phyloP scores from a whole-genome alignment of 2,113 vertebrate species.

The Neoarius graeffei region DNA sequence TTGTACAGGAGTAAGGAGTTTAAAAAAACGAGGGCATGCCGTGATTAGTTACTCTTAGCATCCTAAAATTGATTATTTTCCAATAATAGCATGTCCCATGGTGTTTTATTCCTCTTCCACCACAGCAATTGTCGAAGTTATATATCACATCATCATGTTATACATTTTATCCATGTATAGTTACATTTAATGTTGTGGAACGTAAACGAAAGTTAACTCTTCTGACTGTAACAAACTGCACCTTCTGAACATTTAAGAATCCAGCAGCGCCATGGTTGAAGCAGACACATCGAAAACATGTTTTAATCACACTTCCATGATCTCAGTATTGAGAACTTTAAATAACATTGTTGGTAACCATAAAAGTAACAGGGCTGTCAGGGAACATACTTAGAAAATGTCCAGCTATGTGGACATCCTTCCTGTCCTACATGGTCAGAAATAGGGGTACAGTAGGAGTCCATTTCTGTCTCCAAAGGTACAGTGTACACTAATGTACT shows the following conservation, averaged over 20 bases:
- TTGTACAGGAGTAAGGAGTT: not conserved
- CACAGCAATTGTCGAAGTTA: not conserved
- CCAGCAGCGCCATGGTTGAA: not conserved
- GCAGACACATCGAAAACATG: not conserved
- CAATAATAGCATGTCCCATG: not conserved
- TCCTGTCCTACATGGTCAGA: not conserved
- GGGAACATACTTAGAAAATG: not conserved
- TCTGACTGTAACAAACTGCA: not conserved
- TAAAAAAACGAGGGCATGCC: not conserved
- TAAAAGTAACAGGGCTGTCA: not conserved
- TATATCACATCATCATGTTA: not conserved
- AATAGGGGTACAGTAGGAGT: too few relatives aligned
- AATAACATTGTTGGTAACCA: not conserved
- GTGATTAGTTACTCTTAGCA: not conserved
- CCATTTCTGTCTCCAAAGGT: too few relatives aligned
- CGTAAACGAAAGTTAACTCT: not conserved
- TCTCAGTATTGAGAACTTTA: not conserved
- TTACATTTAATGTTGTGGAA: not conserved
- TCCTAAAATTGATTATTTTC: not conserved
- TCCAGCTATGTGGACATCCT: not conserved
- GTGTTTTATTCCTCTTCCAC: not conserved
- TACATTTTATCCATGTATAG: not conserved
- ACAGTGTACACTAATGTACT: too few relatives aligned
- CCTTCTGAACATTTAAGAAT: not conserved
- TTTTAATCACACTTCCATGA: not conserved